A percentile compares a stretch with the other conserved stretches of the same genome.
Conservation (phyloP, 1,140 invertebrate species). For the Oppia nitens region DNA sequence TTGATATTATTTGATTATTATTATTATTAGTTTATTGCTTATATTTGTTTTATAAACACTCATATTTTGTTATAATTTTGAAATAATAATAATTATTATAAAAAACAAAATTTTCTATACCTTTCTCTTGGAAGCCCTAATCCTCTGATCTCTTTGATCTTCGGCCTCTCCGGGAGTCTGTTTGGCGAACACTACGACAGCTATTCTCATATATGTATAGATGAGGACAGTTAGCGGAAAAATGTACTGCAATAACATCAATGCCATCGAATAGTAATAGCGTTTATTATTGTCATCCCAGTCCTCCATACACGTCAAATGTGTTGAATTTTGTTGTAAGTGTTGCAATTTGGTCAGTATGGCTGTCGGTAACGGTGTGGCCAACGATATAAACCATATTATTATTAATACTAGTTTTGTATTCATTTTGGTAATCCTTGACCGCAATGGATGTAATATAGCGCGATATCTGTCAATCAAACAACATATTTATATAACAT, state of each 20-base stretch:
- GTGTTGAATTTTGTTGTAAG: neutral
- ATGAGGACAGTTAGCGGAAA: slow-evolving; percentile 63
- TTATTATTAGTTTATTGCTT: too few relatives aligned
- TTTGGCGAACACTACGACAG: slow-evolving; percentile 70
- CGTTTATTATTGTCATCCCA: slow-evolving; percentile 14
- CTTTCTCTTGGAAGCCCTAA: slow-evolving; percentile 73
- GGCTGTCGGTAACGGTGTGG: too few relatives aligned
- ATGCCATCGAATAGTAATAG: slow-evolving; percentile 49
- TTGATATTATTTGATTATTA: neutral
- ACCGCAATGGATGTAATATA: too few relatives aligned
- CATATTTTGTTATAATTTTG: neutral
- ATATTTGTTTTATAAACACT: neutral
- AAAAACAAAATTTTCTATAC: slow-evolving; percentile 34
- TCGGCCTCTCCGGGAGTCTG: slow-evolving; percentile 66
- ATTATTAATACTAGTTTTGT: too few relatives aligned
- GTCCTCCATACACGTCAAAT: slow-evolving; percentile 6
- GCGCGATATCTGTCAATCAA: too few relatives aligned
- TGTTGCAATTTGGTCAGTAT: too few relatives aligned
- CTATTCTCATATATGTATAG: slow-evolving; percentile 71
- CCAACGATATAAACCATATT: too few relatives aligned
- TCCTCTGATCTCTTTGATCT: slow-evolving; percentile 53
- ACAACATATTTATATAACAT: too few relatives aligned
- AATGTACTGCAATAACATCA: slow-evolving; percentile 68
- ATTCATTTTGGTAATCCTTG: too few relatives aligned
- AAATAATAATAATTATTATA: neutral